Conservation (phyloP, 2,113 vertebrate species). For the Ailurus styani region DNA sequence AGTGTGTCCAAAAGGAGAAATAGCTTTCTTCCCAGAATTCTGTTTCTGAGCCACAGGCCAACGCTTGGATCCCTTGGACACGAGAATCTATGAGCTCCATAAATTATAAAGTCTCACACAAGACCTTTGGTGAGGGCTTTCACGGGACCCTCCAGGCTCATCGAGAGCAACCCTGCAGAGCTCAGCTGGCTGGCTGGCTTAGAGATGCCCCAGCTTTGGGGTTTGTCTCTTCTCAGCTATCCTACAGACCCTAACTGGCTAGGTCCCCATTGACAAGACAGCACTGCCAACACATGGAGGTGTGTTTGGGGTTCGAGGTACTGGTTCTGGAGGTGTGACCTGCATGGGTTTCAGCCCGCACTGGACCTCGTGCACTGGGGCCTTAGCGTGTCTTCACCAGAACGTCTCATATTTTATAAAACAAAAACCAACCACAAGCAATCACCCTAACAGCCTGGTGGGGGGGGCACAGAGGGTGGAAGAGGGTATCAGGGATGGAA, state of each 20-base stretch:
- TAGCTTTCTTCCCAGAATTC: not conserved
- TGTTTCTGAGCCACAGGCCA: not conserved
- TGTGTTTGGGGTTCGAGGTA: not conserved
- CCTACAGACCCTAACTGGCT: accelerated
- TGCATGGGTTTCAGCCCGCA: accelerated
- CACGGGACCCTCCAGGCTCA: not conserved
- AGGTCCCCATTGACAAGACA: accelerated
- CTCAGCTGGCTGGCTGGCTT: accelerated
- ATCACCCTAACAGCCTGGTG: accelerated
- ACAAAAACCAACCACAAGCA: not conserved
- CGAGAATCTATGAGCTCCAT: accelerated
- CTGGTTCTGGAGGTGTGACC: not conserved
- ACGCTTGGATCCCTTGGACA: not conserved
- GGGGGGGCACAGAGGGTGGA: accelerated
- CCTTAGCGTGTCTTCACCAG: not conserved
- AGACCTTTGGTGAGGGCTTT: not conserved
- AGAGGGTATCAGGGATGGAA: accelerated
- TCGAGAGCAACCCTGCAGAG: too few species aligned
- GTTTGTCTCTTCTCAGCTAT: not conserved
- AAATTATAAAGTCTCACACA: accelerated
- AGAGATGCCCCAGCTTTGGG: accelerated
- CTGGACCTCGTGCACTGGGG: accelerated
- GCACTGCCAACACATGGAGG: accelerated
- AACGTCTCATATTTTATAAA: not conserved
- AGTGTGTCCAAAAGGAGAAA: not conserved